phyloP scores from a whole-genome alignment of 2,797 vertebrate species.

The Karalla daura region DNA sequence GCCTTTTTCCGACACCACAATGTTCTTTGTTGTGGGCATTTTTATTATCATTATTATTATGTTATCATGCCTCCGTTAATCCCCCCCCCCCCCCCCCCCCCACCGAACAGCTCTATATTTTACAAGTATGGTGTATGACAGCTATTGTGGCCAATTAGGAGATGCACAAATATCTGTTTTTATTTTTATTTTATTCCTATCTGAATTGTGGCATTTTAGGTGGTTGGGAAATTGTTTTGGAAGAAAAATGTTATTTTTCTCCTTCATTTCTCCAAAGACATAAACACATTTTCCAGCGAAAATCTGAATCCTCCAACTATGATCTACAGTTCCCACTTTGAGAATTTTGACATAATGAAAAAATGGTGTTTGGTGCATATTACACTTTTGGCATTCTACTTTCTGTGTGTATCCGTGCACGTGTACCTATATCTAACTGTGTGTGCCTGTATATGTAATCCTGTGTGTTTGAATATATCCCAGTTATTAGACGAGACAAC shows the following conservation, averaged over 20 bases:
- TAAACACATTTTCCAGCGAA: slow-evolving; percentile 33
- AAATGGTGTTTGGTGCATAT: slow-evolving; percentile 33
- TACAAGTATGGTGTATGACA: slow-evolving; percentile 1
- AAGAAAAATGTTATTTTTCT: not conserved
- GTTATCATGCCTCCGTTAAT: slow-evolving; percentile 16
- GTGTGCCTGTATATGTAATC: not conserved
- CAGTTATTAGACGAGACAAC: slow-evolving; percentile 36
- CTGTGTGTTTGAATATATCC: not conserved
- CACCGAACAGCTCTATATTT: slow-evolving; percentile 9
- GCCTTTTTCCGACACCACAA: slow-evolving; percentile 6
- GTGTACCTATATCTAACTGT: not conserved
- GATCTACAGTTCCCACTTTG: slow-evolving; percentile 39
- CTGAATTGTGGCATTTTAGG: slow-evolving; percentile 1
- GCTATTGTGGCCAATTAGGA: slow-evolving; percentile 31
- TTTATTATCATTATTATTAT: too few species aligned
- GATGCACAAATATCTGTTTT: slow-evolving; percentile 9
- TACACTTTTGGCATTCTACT: slow-evolving; percentile 29
- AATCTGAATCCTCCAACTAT: slow-evolving; percentile 42
- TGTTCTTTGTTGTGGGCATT: slow-evolving; percentile 7
- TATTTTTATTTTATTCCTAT: not conserved
- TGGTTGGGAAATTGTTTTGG: slow-evolving; percentile 11
- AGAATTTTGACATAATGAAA: slow-evolving; percentile 53
- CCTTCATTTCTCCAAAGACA: slow-evolving; percentile 17
- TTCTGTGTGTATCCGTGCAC: slow-evolving; percentile 1
- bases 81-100: too few species aligned